Evolutionary conservation across 1,140 invertebrate species (phyloP), one percentile per base, ranked within the genome.

Genomic region (Papilio xuthus): DNA sequence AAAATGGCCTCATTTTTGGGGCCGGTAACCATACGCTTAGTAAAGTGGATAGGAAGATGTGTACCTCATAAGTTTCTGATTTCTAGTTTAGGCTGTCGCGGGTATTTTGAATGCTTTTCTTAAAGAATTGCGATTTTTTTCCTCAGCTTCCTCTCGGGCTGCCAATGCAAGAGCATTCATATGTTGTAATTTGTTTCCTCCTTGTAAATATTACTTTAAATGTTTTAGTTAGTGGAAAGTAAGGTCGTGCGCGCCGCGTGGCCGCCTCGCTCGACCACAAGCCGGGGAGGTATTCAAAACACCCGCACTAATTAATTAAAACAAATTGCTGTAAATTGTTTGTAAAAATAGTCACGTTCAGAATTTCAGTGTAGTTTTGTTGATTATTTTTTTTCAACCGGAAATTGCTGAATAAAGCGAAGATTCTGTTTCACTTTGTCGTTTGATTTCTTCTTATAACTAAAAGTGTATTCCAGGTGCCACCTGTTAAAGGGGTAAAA

Each of bases 401-500:
- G 85, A 92, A 90, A 89, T 91, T 93, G 91, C 89, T 92, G 88
- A 93, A 91, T 92, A 93, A 93, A 93, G 91, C 91, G 90, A 92
- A 83, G 83, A 93, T 93, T 92, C 90, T 93, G 91, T 93, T 93
- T 90, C 85, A 90, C 77, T 69, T 72, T 74, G 83, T 87, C 82
- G 87, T 93, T 93, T 93, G 82, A 92, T 92, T 93, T 86, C 79
- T 77, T 77, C 78, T 50, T 77, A 72, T 81, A 13, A 44, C 23
- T n/a, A 20, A 75, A 37, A 3, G 7, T 37, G 7, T 6, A 4
- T 37, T 44, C 2, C 13, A 44, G 10, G 13, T 44, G 42, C 12
- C 42, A 44, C 2, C 42, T 44, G 13, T 44, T 10, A 44, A 13
- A 44, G 42, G 42, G 42, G 42, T 37, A 7, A 37, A 37, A n/a